A percentile compares a stretch with the other conserved stretches of the same genome.
These are phyloP conservation scores for Oophaga pumilio DNA, from an alignment of 2,113 vertebrate species.

Conservation along the genomic window DNA sequence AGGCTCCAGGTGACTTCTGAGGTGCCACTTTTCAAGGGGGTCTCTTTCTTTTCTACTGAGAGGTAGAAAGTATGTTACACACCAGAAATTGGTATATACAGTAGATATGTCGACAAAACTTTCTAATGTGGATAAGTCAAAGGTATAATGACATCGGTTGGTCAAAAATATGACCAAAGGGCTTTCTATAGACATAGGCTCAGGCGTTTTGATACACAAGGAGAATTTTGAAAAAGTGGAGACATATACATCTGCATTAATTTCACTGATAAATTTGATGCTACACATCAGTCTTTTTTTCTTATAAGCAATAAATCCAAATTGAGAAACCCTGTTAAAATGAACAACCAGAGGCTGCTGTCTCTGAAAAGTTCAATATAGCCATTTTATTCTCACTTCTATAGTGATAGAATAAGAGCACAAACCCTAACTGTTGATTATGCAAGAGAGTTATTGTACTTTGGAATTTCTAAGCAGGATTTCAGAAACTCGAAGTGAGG, in stretches of 20 bases:
- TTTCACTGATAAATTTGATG: not conserved
- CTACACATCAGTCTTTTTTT: not conserved
- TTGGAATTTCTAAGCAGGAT: constrained; percentile 26
- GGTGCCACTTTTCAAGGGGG: no score
- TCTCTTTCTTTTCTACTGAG: no score
- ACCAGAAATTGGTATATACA: no score
- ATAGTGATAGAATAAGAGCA: constrained; percentile 1
- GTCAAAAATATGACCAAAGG: no score
- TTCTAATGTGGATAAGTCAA: no score
- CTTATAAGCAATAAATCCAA: not conserved
- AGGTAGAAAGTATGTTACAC: no score
- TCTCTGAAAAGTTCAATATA: not conserved
- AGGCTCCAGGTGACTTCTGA: no score
- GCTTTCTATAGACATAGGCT: not conserved
- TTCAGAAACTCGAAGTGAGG: constrained; percentile 8
- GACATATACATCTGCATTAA: not conserved
- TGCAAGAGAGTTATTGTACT: constrained; percentile 28
- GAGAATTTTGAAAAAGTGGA: no score
- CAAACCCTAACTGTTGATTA: not conserved
- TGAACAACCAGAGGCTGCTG: not conserved
- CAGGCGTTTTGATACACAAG: no score
- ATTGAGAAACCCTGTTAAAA: not conserved
- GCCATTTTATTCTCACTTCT: not conserved
- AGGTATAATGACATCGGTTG: no score
- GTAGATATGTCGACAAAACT: no score